Evolutionary conservation across 2,797 vertebrate genomes (phyloP), one percentile per base, ranked within the genome.

Genomic region (Pampus argenteus): DNA sequence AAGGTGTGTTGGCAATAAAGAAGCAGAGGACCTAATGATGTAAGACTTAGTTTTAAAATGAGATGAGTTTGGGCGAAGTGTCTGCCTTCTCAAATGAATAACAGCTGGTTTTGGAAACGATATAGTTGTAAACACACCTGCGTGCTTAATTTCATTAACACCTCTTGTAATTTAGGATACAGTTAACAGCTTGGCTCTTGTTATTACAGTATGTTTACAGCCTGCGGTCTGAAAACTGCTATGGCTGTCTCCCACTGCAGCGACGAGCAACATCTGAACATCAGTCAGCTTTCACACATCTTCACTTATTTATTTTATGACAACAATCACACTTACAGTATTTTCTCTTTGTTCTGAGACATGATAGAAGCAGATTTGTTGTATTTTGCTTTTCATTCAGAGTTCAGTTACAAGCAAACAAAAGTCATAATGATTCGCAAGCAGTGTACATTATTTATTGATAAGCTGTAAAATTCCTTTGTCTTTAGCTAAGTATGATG

Each of bases 101-200:
- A 74, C 86, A 85, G 79, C 82, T 90, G 79, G 29, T 29, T 78
- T 40, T 71, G 60, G 47, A 72, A 76, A 68, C 31, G 18, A 56
- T 40, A n/a, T 47, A 7, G 13, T 36, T 69, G 50, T 66, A 81
- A 89, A 85, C 58, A 68, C 55, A 42, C 51, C 79, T 77, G 81
- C 69, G 71, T 81, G 71, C 65, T 82, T 82, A 77, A 84, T 87
- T 89, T 84, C 80, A 89, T 86, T 83, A 88, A 88, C 86, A 83
- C 86, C 78, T 84, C 66, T 71, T 79, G 50, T 69, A 79, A 75
- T 82, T 76, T 74, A 81, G 75, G 73, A 67, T 67, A 64, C 65
- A 78, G 58, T 84, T 73, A 85, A 84, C 68, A 61, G 81, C 78
- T 72, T 76, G 82, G 74, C 74, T 84, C 54, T 52, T 25, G 48